Evolutionary conservation across 2,113 vertebrate genomes (phyloP).

Genomic region (Corydoras sp.): DNA sequence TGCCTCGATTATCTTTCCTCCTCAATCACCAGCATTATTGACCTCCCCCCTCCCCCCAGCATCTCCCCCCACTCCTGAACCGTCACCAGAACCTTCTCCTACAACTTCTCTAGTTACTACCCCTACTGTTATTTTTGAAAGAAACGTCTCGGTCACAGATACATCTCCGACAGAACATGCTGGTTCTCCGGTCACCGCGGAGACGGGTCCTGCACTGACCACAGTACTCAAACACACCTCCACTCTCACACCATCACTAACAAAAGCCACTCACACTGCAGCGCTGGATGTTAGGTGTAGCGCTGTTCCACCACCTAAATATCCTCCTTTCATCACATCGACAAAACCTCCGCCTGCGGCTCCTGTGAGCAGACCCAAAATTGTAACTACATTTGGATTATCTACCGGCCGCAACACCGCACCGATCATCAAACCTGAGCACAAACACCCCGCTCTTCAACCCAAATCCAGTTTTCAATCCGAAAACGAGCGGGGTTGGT

Average conservation of each 20-base stretch:
- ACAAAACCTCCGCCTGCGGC: constrained; percentile 24
- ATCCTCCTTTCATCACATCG: constrained; percentile 34
- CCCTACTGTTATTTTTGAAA: constrained; percentile 3
- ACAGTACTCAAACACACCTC: constrained; percentile 5
- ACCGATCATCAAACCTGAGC: constrained; percentile 37
- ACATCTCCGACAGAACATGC: constrained; percentile 32
- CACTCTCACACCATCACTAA: constrained; percentile 8
- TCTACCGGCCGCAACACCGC: constrained; percentile 41
- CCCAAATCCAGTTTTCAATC: constrained; percentile 14
- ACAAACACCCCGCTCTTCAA: constrained; percentile 24
- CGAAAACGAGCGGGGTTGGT: constrained; percentile 15
- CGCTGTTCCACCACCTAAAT: constrained; percentile 32
- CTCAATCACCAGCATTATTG: constrained; percentile 27
- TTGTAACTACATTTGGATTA: constrained; percentile 46
- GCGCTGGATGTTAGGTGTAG: constrained; percentile 27
- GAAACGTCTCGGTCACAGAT: constrained; percentile 28
- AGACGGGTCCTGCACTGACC: not conserved
- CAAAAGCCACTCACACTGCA: constrained; percentile 1
- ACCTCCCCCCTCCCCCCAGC: constrained; percentile 20
- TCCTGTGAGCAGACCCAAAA: constrained; percentile 38
- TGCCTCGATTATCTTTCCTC: constrained; percentile 34
- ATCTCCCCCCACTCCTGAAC: constrained; percentile 13
- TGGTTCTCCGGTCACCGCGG: constrained; percentile 24
- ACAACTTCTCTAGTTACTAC: not conserved
- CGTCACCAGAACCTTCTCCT: not conserved